Evolutionary conservation across 2,113 vertebrate species (phyloP).

Genomic region (Centrocercus urophasianus): DNA sequence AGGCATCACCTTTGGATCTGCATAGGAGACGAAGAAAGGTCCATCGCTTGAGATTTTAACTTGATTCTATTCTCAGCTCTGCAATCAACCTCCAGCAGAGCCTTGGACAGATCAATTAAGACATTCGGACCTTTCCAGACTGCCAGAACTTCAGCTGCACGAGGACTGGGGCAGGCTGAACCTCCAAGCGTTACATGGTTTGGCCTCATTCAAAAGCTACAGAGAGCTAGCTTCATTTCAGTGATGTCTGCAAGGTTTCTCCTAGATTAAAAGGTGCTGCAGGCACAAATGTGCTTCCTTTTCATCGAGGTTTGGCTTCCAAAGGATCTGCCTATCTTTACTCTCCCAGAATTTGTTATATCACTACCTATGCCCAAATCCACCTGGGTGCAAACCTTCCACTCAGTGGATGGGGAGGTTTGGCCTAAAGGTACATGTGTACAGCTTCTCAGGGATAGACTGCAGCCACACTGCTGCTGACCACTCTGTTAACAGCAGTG

Average conservation of each 20-base stretch:
- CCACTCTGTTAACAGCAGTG: too few relatives aligned
- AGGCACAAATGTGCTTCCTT: neutral
- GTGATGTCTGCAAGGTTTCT: neutral
- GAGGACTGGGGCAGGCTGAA: neutral
- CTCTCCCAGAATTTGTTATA: neutral
- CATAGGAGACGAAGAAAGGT: neutral
- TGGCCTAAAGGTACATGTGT: neutral
- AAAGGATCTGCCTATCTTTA: neutral
- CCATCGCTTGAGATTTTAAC: neutral
- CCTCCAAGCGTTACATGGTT: rapidly evolving
- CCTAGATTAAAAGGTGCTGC: neutral
- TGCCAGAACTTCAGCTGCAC: neutral
- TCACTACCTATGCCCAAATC: neutral
- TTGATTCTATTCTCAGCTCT: neutral
- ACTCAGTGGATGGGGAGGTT: neutral
- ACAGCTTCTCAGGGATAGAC: neutral
- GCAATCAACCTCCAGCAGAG: neutral
- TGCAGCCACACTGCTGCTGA: neutral
- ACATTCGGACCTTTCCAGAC: neutral
- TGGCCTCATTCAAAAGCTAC: neutral
- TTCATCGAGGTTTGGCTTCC: neutral
- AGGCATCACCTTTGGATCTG: neutral
- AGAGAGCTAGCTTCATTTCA: neutral
- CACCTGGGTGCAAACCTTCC: neutral
- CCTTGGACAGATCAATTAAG: neutral